Evolutionary conservation across 92 coral and sea anemone species (phyloP).

Genomic region (Palythoa heliodiscus): DNA sequence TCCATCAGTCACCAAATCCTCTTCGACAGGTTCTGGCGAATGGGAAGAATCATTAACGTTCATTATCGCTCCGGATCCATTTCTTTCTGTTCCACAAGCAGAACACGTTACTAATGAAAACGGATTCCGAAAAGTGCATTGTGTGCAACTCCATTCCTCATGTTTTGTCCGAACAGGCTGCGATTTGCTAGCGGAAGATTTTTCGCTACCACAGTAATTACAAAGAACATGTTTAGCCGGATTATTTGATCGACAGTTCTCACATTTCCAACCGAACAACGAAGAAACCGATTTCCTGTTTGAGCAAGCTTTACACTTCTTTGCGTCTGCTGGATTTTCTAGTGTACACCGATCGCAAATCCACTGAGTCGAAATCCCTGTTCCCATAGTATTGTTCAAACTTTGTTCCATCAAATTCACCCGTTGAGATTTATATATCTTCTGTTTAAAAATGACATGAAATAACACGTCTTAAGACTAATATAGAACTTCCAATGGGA

Average conservation of each 20-base stretch:
- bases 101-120: slow-evolving; percentile 54
- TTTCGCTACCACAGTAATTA: slow-evolving; percentile 50
- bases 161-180: neutral
- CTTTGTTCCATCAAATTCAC: slow-evolving; percentile 14
- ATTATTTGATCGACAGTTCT: slow-evolving; percentile 49
- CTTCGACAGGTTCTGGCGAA: neutral
- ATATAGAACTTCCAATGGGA: neutral
- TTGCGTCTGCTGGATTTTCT: slow-evolving; percentile 57
- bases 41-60: slow-evolving; percentile 41
- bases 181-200: slow-evolving; percentile 22
- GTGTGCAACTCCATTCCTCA: slow-evolving; percentile 76
- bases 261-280: slow-evolving; percentile 41
- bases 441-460: neutral
- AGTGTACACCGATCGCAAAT: slow-evolving; percentile 68
- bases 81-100: slow-evolving; percentile 63
- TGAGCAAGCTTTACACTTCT: slow-evolving; percentile 74
- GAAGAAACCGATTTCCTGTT: slow-evolving; percentile 41
- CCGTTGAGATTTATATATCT: neutral
- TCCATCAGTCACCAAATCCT: slow-evolving; percentile 13
- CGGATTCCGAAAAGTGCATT: slow-evolving; percentile 73
- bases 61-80: slow-evolving; percentile 17
- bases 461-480: neutral
- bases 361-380: slow-evolving; percentile 58
- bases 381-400: slow-evolving; percentile 46
- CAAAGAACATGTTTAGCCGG: slow-evolving; percentile 39